A percentile compares a stretch with the other conserved stretches of the same genome.
phyloP scores from a whole-genome alignment of 2,113 vertebrate genomes.

The Pterocles gutturalis region DNA sequence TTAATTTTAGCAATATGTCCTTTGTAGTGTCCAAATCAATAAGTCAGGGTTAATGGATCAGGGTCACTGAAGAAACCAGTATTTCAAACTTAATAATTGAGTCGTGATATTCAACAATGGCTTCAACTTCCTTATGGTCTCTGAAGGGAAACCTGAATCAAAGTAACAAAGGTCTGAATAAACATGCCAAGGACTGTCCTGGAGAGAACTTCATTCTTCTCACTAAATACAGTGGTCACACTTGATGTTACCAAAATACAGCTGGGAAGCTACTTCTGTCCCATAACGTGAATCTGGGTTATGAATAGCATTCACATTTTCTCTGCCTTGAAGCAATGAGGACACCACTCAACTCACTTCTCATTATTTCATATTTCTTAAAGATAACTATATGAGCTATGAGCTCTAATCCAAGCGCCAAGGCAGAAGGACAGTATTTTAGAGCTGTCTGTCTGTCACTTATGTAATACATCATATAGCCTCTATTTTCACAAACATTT shows the following conservation, averaged over 20 bases:
- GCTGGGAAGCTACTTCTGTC: not conserved
- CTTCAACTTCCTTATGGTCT: not conserved
- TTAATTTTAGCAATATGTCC: not conserved
- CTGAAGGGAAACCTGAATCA: not conserved
- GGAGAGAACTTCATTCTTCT: not conserved
- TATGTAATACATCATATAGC: not conserved
- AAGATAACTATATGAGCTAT: not conserved
- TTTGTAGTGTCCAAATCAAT: not conserved
- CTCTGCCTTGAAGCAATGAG: not conserved
- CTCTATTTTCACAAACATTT: not conserved
- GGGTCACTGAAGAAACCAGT: not conserved
- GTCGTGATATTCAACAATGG: not conserved
- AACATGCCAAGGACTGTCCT: not conserved
- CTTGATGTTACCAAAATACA: not conserved
- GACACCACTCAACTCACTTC: not conserved
- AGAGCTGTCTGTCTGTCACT: not conserved
- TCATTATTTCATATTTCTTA: not conserved
- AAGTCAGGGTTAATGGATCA: not conserved
- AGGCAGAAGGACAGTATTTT: not conserved
- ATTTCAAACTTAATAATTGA: not conserved
- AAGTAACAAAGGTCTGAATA: not conserved
- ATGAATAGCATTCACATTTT: not conserved
- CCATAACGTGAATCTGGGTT: not conserved
- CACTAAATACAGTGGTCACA: not conserved
- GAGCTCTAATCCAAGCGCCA: not conserved